These are phyloP conservation scores for Stenichneumon culpator DNA, from an alignment of 2,888 invertebrate species.

Conservation along the genomic window DNA sequence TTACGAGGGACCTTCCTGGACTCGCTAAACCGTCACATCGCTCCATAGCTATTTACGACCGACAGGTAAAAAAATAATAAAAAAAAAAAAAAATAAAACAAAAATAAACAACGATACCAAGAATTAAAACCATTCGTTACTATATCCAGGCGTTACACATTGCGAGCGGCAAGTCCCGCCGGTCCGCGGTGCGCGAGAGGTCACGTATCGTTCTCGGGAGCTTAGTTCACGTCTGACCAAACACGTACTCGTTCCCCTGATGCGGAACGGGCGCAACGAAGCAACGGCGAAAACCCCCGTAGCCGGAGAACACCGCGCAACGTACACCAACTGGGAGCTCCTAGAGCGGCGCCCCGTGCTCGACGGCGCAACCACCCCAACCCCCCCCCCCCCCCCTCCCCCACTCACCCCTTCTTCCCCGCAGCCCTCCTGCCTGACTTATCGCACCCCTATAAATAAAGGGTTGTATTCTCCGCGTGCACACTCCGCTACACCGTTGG, in stretches of 20 bases:
- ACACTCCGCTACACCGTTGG: constrained; percentile 51
- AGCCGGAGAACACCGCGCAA: constrained; percentile 32
- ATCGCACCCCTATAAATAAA: constrained; percentile 69
- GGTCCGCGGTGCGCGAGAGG: constrained; percentile 54
- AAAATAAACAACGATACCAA: constrained; percentile 36
- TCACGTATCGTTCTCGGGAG: constrained; percentile 69
- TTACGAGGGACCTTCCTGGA: background rate
- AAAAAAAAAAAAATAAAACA: background rate
- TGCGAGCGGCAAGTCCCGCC: constrained; percentile 35
- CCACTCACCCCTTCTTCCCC: constrained; percentile 2
- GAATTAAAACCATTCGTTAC: constrained; percentile 67
- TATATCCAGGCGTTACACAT: constrained; percentile 35
- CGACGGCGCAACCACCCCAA: background rate
- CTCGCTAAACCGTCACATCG: constrained; percentile 20
- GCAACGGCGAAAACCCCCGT: constrained; percentile 52
- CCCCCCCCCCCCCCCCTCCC: background rate
- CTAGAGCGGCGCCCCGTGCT: constrained; percentile 1
- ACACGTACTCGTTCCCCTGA: constrained; percentile 69
- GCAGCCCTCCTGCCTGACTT: constrained; percentile 60
- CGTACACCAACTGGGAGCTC: constrained; percentile 35
- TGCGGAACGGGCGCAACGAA: constrained; percentile 66
- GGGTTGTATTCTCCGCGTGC: constrained; percentile 64
- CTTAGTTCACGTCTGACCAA: constrained; percentile 70
- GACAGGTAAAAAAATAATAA: background rate
- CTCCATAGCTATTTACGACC: constrained; percentile 4